Evolutionary conservation across 2,797 vertebrate species (phyloP).

Genomic region (Cygnus olor): DNA sequence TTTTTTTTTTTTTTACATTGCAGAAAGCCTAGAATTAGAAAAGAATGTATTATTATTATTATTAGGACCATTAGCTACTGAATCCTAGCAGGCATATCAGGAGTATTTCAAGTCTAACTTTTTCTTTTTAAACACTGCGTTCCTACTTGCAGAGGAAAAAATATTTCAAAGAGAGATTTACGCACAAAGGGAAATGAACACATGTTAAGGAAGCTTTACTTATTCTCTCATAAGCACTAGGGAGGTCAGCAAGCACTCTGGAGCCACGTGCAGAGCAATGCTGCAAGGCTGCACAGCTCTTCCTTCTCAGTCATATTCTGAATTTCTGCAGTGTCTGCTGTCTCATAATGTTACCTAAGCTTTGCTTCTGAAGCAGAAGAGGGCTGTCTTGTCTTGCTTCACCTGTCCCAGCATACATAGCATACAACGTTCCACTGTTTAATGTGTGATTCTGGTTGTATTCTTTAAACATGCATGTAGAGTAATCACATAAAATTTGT

Average conservation of each 20-base stretch:
- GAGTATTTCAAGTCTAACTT: neutral
- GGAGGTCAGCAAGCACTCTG: neutral
- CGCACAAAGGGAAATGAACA: neutral
- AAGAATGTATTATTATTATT: neutral
- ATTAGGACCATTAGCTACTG: neutral
- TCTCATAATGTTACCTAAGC: neutral
- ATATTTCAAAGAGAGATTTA: neutral
- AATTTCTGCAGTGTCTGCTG: neutral
- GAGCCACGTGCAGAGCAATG: neutral
- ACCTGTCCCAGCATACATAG: neutral
- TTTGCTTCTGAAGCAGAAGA: neutral
- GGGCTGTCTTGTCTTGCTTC: neutral
- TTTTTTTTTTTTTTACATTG: too few species aligned
- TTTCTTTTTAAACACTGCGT: neutral
- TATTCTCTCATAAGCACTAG: neutral
- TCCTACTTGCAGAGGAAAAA: neutral
- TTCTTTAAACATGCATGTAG: neutral
- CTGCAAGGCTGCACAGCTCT: neutral
- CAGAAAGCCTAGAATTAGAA: neutral
- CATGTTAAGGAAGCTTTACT: neutral
- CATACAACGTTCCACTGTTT: neutral
- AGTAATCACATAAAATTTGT: neutral
- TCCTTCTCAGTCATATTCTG: neutral
- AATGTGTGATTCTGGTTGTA: neutral
- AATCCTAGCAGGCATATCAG: neutral